Evolutionary conservation across 2,888 invertebrate species (phyloP).

Genomic region (Anthophora plumipes): DNA sequence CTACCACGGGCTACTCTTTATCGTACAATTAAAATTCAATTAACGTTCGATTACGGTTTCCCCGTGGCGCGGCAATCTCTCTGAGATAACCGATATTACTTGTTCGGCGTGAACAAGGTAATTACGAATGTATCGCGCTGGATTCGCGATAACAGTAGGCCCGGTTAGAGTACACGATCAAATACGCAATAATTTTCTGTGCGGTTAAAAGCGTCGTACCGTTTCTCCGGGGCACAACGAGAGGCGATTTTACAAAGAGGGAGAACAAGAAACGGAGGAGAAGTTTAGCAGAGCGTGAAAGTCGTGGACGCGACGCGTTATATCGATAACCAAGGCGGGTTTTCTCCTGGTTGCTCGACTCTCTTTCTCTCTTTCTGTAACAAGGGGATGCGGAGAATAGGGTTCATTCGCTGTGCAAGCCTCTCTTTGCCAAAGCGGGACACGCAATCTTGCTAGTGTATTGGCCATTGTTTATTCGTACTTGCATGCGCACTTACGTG

Average conservation of each 20-base stretch:
- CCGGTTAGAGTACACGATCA: conserved; percentile 32
- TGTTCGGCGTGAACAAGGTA: conserved; percentile 56
- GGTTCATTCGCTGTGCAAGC: conserved; percentile 39
- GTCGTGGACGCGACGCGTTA: conserved; percentile 47
- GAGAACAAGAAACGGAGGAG: not conserved
- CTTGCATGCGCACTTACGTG: conserved; percentile 62
- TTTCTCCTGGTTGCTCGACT: conserved; percentile 32
- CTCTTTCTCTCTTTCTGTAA: not conserved
- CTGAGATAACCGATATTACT: conserved; percentile 52
- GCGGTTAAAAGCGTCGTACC: conserved; percentile 5
- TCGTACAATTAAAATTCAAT: conserved; percentile 54
- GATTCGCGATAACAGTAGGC: conserved; percentile 35
- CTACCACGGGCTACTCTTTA: not conserved
- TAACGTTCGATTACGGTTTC: conserved; percentile 47
- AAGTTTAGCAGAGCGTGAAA: conserved; percentile 50
- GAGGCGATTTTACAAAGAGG: conserved; percentile 8
- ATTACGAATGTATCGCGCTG: conserved; percentile 53
- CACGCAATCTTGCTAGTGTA: conserved; percentile 76
- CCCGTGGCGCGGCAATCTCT: conserved; percentile 39
- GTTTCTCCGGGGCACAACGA: not conserved
- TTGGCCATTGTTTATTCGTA: conserved; percentile 72
- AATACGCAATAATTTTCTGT: conserved; percentile 23
- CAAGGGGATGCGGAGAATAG: conserved; percentile 43
- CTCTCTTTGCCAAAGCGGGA: conserved; percentile 46
- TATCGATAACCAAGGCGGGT: conserved; percentile 60